Evolutionary conservation across 2,888 invertebrate genomes (phyloP).

Genomic region (Xylota sylvarum): DNA sequence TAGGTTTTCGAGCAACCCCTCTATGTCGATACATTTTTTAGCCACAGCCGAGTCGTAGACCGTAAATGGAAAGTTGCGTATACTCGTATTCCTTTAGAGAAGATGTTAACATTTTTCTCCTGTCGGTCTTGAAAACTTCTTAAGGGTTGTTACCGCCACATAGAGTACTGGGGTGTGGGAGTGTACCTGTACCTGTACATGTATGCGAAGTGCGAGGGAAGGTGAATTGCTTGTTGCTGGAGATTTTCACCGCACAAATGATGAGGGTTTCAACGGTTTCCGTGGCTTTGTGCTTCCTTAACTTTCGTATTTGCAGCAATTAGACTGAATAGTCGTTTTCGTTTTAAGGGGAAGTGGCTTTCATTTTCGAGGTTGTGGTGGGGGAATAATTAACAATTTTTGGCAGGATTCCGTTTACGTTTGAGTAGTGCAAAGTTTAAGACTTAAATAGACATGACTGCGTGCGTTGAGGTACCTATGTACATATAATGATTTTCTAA

Average conservation of each 20-base stretch:
- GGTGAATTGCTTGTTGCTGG: conserved; percentile 57
- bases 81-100: conserved; percentile 3
- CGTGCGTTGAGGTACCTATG: neutral
- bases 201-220: conserved; percentile 1
- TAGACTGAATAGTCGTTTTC: conserved; percentile 70
- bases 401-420: conserved; percentile 17
- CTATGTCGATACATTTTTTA: conserved; percentile 62
- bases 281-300: conserved; percentile 69
- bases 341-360: conserved; percentile 44
- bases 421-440: conserved; percentile 13
- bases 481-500: neutral
- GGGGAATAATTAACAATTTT: conserved; percentile 59
- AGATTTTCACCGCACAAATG: conserved; percentile 70
- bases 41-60: neutral
- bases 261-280: conserved; percentile 68
- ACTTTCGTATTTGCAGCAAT: conserved; percentile 71
- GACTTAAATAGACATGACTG: conserved; percentile 3
- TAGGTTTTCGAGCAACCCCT: conserved; percentile 55
- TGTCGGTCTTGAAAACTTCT: conserved; percentile 59
- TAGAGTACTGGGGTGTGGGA: conserved; percentile 2
- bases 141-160: conserved; percentile 61
- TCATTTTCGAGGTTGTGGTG: conserved; percentile 51
- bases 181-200: too few species aligned
- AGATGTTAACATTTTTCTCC: conserved; percentile 59
- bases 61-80: conserved; percentile 50